Evolutionary conservation across 2,113 vertebrate genomes (phyloP).

Genomic region (Theropithecus gelada): DNA sequence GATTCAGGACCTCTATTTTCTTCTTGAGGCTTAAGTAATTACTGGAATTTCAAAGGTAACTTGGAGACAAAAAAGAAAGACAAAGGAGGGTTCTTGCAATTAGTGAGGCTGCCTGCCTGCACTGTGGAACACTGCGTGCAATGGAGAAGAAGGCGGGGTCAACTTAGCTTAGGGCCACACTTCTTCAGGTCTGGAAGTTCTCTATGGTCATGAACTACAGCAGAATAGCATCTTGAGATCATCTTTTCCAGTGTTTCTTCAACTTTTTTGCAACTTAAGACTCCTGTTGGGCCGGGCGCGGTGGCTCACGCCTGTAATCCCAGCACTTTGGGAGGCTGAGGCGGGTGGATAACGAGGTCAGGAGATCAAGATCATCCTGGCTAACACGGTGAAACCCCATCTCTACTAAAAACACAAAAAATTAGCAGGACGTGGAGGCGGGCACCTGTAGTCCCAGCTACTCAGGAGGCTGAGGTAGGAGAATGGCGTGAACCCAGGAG

Average conservation of each 20-base stretch:
- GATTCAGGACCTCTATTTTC: not conserved
- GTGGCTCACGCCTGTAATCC: no score
- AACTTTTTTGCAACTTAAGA: not conserved
- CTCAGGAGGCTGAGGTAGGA: no score
- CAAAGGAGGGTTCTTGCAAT: not conserved
- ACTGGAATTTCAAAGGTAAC: not conserved
- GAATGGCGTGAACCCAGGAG: no score
- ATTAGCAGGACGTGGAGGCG: no score
- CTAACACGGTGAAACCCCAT: no score
- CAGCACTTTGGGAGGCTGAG: no score
- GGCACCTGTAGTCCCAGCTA: no score
- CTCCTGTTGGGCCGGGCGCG: not conserved
- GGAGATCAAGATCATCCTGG: no score
- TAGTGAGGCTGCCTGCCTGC: not conserved
- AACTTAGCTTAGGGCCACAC: no score
- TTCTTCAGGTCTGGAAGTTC: not conserved
- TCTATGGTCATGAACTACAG: not conserved
- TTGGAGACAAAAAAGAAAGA: not conserved
- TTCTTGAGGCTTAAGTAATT: not conserved
- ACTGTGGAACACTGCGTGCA: not conserved
- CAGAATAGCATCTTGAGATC: not conserved
- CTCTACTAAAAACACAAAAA: no score
- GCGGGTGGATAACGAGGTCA: no score
- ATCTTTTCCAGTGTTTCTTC: not conserved
- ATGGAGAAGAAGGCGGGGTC: not conserved